Evolutionary conservation across 1,140 invertebrate species (phyloP).

Genomic region (Leptinotarsa undecemlineata): DNA sequence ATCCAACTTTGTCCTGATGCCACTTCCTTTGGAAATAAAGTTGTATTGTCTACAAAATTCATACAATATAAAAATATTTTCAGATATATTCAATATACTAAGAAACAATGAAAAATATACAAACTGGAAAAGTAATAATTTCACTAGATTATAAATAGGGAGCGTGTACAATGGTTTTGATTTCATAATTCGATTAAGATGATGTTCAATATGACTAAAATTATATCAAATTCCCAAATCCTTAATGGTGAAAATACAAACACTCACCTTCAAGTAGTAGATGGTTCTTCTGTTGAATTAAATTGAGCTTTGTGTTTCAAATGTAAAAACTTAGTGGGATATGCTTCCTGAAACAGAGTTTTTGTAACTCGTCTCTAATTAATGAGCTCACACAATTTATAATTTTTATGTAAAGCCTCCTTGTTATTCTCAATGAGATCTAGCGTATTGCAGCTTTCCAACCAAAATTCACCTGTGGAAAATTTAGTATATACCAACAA

Average conservation of each 20-base stretch:
- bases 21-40: neutral
- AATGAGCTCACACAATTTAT: conserved; percentile 14
- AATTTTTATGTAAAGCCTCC: no score
- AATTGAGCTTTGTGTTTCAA: neutral
- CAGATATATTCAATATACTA: neutral
- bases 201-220: conserved; percentile 1
- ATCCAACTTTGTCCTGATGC: neutral
- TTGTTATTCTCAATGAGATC: no score
- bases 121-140: no score
- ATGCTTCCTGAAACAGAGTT: conserved; percentile 10
- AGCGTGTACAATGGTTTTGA: no score
- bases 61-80: neutral
- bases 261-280: neutral
- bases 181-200: neutral
- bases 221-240: neutral
- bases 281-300: conserved; percentile 6
- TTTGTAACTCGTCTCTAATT: neutral
- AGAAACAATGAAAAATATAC: no score
- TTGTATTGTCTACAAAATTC: neutral
- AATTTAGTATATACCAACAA: no score
- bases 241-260: neutral
- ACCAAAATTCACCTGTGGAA: no score
- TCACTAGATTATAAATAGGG: no score
- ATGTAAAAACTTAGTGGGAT: neutral
- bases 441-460: no score